Base-by-base conservation (phyloP, 1,140 invertebrate species). In the Euura saliciscinereae region DNA sequence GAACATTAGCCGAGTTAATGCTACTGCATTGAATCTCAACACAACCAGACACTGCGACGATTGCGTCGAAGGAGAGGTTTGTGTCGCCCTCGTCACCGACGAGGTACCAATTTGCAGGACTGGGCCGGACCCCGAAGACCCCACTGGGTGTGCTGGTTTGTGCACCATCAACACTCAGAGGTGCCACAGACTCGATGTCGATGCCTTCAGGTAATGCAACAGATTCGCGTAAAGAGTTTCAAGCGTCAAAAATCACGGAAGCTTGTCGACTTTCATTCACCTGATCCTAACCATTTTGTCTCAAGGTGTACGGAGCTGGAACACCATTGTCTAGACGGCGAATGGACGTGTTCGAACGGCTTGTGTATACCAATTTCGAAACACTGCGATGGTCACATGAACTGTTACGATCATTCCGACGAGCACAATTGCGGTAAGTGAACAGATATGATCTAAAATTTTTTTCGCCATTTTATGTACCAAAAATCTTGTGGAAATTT, bases 331-430 rank as follows among this genome's bases (percentile, higher is more conserved):
- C 72, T 85, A 70, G 84, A 86, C 43, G 83, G 91, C 69, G 91
- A 94, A 79, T 93, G 91, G 89, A 91, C 91, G 44, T 95, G 94
- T 81, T 88, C 90, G 44, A 93, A 93, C 79, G 90, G 91, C 2
- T 85, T 94, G 65, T 96, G 94, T 79, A 91, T 96, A 45, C 88
- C 91, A 3, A 82, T 87, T 13, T 86, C 85, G 2, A 91, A 92
- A 70, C 88, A 90, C 11, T 96, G 94, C 84, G 93, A 96, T 82
- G 94, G 94, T 43, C 87, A 90, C 43, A 90, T 93, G 77, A 93
- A 96, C 82, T 96, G 95, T 84, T 94, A 91, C 75, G 93, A 96
- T 80, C 90, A 91, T 80, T 92, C 91, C n/a, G 94, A 96, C 84
- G 94, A 96, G 87, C 87, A 89, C 74, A 89, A 93, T 83, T 96